Percentiles rank a stretch among this genome's conserved stretches.
Evolutionary conservation across 2,797 vertebrate species (phyloP).

Genomic region (Sebastes wilsoni): DNA sequence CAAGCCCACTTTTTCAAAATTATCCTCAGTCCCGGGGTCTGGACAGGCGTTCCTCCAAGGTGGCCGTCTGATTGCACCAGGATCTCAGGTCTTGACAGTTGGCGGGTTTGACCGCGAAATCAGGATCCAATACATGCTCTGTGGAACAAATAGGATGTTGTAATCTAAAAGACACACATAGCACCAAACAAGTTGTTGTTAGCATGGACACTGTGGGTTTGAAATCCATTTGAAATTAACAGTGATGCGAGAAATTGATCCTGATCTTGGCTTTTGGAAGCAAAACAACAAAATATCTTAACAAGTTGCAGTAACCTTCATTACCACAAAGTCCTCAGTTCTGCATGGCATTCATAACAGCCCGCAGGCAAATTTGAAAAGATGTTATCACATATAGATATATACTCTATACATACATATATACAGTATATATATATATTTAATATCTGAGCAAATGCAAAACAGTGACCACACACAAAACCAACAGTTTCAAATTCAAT

Average conservation of each 20-base stretch:
- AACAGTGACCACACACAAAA: neutral
- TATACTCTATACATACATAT: no score
- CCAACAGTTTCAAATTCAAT: neutral
- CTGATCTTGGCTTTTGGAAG: conserved; percentile 7
- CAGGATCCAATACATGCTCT: conserved; percentile 13
- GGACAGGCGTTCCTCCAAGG: conserved; percentile 47
- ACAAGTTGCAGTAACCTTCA: conserved; percentile 7
- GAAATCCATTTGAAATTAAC: conserved; percentile 10
- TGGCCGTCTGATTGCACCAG: conserved; percentile 44
- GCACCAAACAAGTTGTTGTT: neutral
- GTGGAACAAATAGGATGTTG: conserved; percentile 19
- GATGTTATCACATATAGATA: no score
- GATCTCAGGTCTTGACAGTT: conserved; percentile 23
- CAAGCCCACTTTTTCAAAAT: conserved; percentile 65
- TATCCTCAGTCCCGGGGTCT: conserved; percentile 47
- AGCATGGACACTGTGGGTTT: neutral
- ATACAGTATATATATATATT: no score
- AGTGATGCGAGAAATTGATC: neutral
- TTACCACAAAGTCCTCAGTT: neutral
- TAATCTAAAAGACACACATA: conserved; percentile 21
- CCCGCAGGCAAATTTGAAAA: conserved; percentile 16
- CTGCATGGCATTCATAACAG: neutral
- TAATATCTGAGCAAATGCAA: neutral
- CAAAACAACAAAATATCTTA: conserved; percentile 2
- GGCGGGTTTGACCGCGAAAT: conserved; percentile 16